These are phyloP conservation scores for Nectonema munidae DNA, from an alignment of 2,888 invertebrate species.

Conservation along the genomic window DNA sequence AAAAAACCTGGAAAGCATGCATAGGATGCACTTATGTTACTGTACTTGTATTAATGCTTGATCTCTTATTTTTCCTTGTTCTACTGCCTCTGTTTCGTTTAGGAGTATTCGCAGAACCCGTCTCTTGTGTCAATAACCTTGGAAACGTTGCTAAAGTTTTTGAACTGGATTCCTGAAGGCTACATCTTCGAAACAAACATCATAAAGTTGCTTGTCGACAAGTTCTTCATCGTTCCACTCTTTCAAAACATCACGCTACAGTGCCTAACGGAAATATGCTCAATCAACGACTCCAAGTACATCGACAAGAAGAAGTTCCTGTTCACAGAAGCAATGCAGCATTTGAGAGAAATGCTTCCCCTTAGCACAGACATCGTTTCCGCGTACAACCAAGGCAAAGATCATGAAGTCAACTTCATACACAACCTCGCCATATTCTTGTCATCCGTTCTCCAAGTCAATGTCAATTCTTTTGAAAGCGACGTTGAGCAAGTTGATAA, in stretches of 20 bases:
- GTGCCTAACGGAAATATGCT: conserved; percentile 75
- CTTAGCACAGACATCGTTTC: conserved; percentile 52
- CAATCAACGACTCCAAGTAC: conserved; percentile 51
- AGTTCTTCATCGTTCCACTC: conserved; percentile 78
- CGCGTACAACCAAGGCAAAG: conserved; percentile 63
- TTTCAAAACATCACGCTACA: conserved; percentile 89
- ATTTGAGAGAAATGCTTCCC: conserved; percentile 61
- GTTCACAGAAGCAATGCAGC: conserved; percentile 61
- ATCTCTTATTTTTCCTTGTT: too few species aligned
- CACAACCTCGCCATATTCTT: conserved; percentile 87
- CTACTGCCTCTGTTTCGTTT: conserved; percentile 18
- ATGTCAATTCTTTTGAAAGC: conserved; percentile 56
- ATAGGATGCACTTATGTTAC: too few species aligned
- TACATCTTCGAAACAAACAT: conserved; percentile 97
- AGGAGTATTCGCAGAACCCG: conserved; percentile 81
- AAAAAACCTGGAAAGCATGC: too few species aligned
- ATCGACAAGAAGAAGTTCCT: conserved; percentile 61
- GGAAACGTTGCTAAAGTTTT: conserved; percentile 68
- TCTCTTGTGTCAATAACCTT: conserved; percentile 72
- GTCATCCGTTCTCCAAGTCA: conserved; percentile 77
- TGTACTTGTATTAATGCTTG: too few species aligned
- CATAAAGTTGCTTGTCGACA: conserved; percentile 61
- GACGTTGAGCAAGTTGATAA: conserved; percentile 36
- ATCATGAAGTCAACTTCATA: conserved; percentile 91
- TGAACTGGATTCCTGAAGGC: conserved; percentile 98